Evolutionary conservation across 2,888 invertebrate species (phyloP).

Genomic region (Mythimna ferrago): DNA sequence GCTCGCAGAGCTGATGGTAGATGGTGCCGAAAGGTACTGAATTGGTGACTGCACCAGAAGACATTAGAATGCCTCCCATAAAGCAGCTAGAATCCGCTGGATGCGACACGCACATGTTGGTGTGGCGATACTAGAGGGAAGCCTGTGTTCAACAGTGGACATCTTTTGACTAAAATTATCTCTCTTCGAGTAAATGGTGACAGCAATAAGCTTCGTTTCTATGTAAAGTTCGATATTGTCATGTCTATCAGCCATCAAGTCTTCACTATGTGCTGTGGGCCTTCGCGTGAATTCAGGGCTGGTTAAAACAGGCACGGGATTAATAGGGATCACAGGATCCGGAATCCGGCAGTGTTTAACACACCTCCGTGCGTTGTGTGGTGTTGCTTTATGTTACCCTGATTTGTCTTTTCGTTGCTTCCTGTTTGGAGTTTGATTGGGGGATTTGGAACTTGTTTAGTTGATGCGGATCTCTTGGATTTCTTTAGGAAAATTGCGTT

Average conservation of each 20-base stretch:
- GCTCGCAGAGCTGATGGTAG: too few relatives aligned
- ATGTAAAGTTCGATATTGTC: background rate
- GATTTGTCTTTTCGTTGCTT: conserved; percentile 31
- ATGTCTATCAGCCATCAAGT: background rate
- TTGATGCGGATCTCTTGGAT: conserved; percentile 7
- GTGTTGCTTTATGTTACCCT: conserved; percentile 23
- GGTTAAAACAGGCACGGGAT: conserved; percentile 76
- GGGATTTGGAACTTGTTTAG: conserved; percentile 26
- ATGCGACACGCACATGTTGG: too few relatives aligned
- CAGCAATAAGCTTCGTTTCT: too few relatives aligned
- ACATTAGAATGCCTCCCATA: too few relatives aligned
- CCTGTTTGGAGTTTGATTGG: conserved; percentile 25
- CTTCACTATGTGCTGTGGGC: conserved; percentile 13
- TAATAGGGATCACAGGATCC: conserved; percentile 70
- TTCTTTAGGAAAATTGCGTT: conserved; percentile 4
- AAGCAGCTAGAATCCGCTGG: too few relatives aligned
- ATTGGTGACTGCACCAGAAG: too few relatives aligned
- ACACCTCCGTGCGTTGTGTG: conserved; percentile 40
- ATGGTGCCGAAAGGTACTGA: too few relatives aligned
- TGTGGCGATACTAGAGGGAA: too few relatives aligned
- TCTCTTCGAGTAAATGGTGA: too few relatives aligned
- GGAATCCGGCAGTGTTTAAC: conserved; percentile 59
- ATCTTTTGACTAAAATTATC: too few relatives aligned
- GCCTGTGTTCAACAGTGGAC: too few relatives aligned
- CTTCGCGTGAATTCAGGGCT: conserved; percentile 70